Base-by-base conservation (phyloP, 2,888 invertebrate genomes). In the Diarsia brunnea region DNA sequence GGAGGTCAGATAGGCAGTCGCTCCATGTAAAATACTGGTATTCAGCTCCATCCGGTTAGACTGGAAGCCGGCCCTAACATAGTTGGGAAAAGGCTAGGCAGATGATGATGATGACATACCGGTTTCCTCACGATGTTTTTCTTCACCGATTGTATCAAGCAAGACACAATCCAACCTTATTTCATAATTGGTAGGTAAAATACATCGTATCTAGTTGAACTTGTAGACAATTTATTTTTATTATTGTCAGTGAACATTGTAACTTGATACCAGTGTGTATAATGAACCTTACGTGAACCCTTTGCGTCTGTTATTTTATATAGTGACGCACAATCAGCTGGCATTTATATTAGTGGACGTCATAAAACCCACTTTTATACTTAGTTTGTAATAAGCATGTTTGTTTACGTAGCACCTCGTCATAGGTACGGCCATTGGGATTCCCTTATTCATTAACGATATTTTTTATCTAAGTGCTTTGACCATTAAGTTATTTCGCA, bases 311-410 rank as follows among this genome's bases (percentile, higher is more conserved):
- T n/a, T 66, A 51, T 45, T 81, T 61, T 55, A 58, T 55, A 58
- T 55, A 58, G n/a, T 69, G 78, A 81, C 72, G 78, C 27, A 77
- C 43, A 72, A 74, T 75, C 78, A 82, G 69, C 78, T 82, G 74
- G 53, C 67, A 66, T 69, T 66, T 24, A 66, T 60, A 69, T 51
- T 71, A 64, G 31, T 53, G n/a, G 14, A 69, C 71, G 58, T 75
- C 66, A 78, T 38, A 24, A 63, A 55, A 66, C 7, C 21, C 11
- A 65, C 27, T 51, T 69, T 16, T 69, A 75, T 24, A 76, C 31
- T 14, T 43, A 76, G 24, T 55, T n/a, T 60, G 64, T 53, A 68
- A n/a, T 47, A 47, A 60, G 43, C 21, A 27, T 58, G n/a, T 43
- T 73, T 58, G n/a, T 43, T 73, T 68, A 65, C 68, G 53, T 69